A percentile compares a stretch with the other conserved stretches of the same genome.
These are phyloP conservation scores for Amphilophus citrinellus DNA, from an alignment of 2,113 vertebrate species.

Conservation along the genomic window DNA sequence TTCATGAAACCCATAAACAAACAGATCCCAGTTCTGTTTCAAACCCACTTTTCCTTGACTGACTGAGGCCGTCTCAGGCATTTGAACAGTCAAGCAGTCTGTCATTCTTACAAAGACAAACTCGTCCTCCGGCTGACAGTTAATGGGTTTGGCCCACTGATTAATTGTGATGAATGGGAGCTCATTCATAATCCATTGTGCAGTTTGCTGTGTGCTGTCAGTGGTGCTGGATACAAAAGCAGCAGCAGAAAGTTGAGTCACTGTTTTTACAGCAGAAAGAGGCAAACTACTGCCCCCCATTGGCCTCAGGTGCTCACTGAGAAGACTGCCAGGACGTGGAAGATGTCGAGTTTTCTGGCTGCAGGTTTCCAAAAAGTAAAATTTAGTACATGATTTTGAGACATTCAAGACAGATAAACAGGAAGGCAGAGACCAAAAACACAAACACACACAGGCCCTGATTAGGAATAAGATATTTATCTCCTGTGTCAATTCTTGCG, in stretches of 20 bases:
- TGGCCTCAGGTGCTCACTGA: slow-evolving; percentile 24
- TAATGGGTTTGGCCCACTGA: slow-evolving; percentile 69
- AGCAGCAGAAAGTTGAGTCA: background rate
- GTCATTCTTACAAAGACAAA: slow-evolving; percentile 63
- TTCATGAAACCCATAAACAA: background rate
- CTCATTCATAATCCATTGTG: slow-evolving; percentile 68
- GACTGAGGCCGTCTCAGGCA: background rate
- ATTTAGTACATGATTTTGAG: slow-evolving; percentile 11
- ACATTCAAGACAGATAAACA: slow-evolving; percentile 24
- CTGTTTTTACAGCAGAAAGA: slow-evolving; percentile 32
- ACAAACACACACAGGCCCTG: slow-evolving; percentile 23
- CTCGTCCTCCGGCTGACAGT: slow-evolving; percentile 59
- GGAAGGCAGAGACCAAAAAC: slow-evolving; percentile 17
- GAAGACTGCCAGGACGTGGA: background rate
- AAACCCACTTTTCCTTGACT: slow-evolving; percentile 1
- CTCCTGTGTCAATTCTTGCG: slow-evolving; percentile 36
- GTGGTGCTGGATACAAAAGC: slow-evolving; percentile 17
- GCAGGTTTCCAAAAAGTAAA: slow-evolving; percentile 14
- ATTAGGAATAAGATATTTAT: slow-evolving; percentile 58
- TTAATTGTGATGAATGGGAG: slow-evolving; percentile 71
- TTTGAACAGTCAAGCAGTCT: slow-evolving; percentile 44
- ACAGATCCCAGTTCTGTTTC: background rate
- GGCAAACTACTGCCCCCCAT: slow-evolving; percentile 77
- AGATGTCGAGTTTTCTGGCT: background rate
- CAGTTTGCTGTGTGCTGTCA: slow-evolving; percentile 57